These are phyloP conservation scores for Drosophila orena DNA, from an alignment of 1,140 invertebrate species.

Conservation along the genomic window DNA sequence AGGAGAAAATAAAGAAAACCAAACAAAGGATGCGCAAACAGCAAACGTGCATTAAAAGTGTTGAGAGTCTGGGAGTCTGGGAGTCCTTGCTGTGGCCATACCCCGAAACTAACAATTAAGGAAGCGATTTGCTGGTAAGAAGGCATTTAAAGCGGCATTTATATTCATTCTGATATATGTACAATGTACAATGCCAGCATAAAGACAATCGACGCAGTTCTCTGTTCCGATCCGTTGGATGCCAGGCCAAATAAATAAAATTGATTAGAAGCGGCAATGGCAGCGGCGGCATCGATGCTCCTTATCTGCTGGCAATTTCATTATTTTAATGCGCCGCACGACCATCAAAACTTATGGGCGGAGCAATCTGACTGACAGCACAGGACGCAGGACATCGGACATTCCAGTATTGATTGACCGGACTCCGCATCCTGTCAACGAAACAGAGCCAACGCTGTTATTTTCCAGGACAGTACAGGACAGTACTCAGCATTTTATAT, in stretches of 20 bases:
- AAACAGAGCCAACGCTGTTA: too few species aligned
- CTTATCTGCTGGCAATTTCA: conserved; percentile 75
- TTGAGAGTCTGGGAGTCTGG: conserved; percentile 21
- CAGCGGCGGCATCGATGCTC: conserved; percentile 26
- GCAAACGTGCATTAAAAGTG: conserved; percentile 77
- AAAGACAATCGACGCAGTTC: conserved; percentile 16
- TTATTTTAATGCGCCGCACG: conserved; percentile 68
- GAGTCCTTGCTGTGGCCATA: too few species aligned
- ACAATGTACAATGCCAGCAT: background rate
- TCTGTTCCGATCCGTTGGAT: conserved; percentile 30
- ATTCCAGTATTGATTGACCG: conserved; percentile 49
- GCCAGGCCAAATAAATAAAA: conserved; percentile 67
- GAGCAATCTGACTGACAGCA: conserved; percentile 19
- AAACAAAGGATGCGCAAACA: conserved; percentile 62
- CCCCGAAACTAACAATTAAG: conserved; percentile 64
- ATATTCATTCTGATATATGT: conserved; percentile 6
- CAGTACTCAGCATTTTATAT: too few species aligned
- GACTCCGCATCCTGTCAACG: conserved; percentile 29
- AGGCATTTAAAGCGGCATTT: conserved; percentile 51
- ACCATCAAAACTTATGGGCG: conserved; percentile 64
- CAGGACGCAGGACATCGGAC: conserved; percentile 6
- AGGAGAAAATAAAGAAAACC: conserved; percentile 31
- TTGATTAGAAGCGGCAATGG: conserved; percentile 61
- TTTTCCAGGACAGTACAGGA: too few species aligned
- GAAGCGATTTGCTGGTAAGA: conserved; percentile 14